Percentiles rank a stretch among this genome's conserved stretches.
phyloP scores from a whole-genome alignment of 2,888 invertebrate species.

The Neoascia interrupta region DNA sequence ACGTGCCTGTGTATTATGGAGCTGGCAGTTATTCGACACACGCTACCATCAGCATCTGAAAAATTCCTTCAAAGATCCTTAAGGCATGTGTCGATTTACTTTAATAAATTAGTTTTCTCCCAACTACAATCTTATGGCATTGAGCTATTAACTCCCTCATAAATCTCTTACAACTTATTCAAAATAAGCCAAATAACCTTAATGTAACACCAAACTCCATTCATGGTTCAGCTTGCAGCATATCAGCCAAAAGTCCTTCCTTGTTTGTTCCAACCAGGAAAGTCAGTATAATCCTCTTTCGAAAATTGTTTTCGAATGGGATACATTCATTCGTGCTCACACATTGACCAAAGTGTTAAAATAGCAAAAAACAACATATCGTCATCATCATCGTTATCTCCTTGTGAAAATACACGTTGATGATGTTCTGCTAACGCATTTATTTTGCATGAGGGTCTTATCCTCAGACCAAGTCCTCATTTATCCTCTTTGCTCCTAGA shows the following conservation, averaged over 20 bases:
- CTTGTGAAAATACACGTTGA: slow-evolving; percentile 19
- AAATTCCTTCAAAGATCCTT: neutral
- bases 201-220: neutral
- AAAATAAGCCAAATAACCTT: slow-evolving; percentile 5
- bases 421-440: slow-evolving; percentile 42
- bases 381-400: slow-evolving; percentile 29
- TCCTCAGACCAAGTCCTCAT: slow-evolving; percentile 9
- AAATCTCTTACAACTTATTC: slow-evolving; percentile 3
- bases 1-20: too few relatives aligned
- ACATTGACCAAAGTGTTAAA: slow-evolving; percentile 34
- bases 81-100: neutral
- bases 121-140: neutral
- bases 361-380: slow-evolving; percentile 11
- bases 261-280: slow-evolving; percentile 13
- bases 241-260: too few relatives aligned
- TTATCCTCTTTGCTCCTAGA: neutral
- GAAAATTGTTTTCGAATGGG: slow-evolving; percentile 60
- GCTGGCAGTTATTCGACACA: too few relatives aligned
- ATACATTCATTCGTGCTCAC: slow-evolving; percentile 43
- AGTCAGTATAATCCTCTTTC: slow-evolving; percentile 41
- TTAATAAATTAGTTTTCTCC: slow-evolving; percentile 2
- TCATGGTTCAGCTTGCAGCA: neutral
- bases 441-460: slow-evolving; percentile 50
- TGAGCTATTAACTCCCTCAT: neutral
- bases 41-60: slow-evolving; percentile 1